Percentiles rank a stretch among this genome's conserved stretches.
Conservation (phyloP, 2,113 vertebrate species). For the Takifugu bimaculatus region DNA sequence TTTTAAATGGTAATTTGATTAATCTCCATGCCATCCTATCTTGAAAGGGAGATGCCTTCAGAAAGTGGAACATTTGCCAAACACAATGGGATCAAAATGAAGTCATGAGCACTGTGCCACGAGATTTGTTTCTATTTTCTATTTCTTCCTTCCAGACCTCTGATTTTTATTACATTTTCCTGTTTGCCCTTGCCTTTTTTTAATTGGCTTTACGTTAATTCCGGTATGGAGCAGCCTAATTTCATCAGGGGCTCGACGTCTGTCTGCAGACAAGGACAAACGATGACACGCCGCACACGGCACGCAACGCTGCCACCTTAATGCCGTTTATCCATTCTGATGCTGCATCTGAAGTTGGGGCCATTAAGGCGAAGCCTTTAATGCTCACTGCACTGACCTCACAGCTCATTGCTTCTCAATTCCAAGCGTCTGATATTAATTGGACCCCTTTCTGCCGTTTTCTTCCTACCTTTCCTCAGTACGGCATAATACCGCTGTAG, state of each 20-base stretch:
- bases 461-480: constrained; percentile 32
- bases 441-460: constrained; percentile 66
- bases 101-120: not conserved
- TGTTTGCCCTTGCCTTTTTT: constrained; percentile 36
- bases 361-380: constrained; percentile 85
- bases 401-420: constrained; percentile 89
- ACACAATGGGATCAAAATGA: constrained; percentile 24
- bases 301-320: constrained; percentile 87
- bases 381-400: constrained; percentile 73
- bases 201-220: constrained; percentile 69
- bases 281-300: constrained; percentile 79
- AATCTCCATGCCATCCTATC: constrained; percentile 47
- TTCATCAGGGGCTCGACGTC: constrained; percentile 81
- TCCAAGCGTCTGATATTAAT: constrained; percentile 87
- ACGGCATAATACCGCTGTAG: constrained; percentile 61
- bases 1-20: constrained; percentile 65
- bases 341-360: constrained; percentile 83
- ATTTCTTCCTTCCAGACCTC: not conserved
- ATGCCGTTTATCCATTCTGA: constrained; percentile 88
- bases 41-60: constrained; percentile 36
- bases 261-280: constrained; percentile 88
- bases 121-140: constrained; percentile 12
- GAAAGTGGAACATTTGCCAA: constrained; percentile 43
- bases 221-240: constrained; percentile 70
- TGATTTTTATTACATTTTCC: constrained; percentile 3